Base-by-base conservation (phyloP, 2,797 vertebrate genomes). In the Gymnodraco acuticeps region DNA sequence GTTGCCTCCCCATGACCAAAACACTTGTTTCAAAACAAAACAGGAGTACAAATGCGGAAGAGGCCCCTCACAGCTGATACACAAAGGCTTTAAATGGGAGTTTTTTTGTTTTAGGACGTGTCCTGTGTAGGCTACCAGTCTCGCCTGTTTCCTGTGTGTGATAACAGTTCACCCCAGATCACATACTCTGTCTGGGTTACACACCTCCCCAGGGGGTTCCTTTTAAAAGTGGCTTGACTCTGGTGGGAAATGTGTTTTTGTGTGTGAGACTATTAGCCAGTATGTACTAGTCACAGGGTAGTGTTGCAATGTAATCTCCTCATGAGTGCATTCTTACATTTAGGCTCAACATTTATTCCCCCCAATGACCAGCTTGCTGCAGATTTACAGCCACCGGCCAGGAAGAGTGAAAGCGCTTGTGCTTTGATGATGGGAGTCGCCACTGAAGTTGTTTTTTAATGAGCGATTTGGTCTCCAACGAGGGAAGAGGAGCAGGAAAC, bases 61-160 rank as follows among this genome's bases (percentile, higher is more conserved):
- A 0, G 78, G 63, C 77, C 75, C 55, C 70, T 72, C 67, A 81
- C 74, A 88, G 86, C 85, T 88, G 82, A 91, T 81, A 70, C 68
- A 87, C 86, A 89, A 86, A 88, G 75, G 81, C 55, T 89, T 86
- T 87, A 78, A 84, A 84, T 56, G 63, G 81, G 68, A 52, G 54
- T 56, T 63, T 61, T 91, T 89, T 83, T 89, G 86, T 87, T 89
- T 69, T 83, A 83, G 82, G 87, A 87, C 54, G 70, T 87, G 89
- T 94, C 89, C 92, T 92, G 92, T 94, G 89, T 87, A 77, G 87
- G 86, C 88, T 72, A 71, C 85, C 77, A 80, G 94, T 94, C 92
- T 93, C 76, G 89, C 79, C 91, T 88, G 91, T 86, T 95, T 95
- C 94, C 93, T 93, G 86, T 90, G 78, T 86, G 85, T 90, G 78